These are phyloP conservation scores for Oithona nana DNA, from an alignment of 2,888 invertebrate genomes.

Conservation along the genomic window DNA sequence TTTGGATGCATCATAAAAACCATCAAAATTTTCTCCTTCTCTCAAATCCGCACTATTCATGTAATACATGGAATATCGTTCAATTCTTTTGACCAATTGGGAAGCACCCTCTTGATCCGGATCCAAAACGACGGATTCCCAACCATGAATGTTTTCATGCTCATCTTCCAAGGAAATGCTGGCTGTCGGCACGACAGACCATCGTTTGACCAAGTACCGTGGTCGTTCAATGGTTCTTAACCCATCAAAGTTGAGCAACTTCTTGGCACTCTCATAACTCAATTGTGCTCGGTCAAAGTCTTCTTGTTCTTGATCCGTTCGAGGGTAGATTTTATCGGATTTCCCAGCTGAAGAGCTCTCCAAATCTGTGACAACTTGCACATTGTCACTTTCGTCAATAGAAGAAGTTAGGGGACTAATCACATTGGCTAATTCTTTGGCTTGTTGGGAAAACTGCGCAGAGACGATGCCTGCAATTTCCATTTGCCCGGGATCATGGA, in stretches of 20 bases:
- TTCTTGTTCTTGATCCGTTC: neutral
- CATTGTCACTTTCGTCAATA: neutral
- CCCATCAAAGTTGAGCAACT: neutral
- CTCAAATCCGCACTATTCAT: slow-evolving; percentile 3
- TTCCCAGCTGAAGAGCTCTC: neutral
- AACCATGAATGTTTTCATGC: neutral
- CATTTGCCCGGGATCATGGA: slow-evolving; percentile 18
- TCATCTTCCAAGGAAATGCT: neutral
- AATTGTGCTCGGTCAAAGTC: neutral
- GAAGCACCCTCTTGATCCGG: neutral
- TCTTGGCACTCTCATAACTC: neutral
- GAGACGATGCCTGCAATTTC: slow-evolving; percentile 7
- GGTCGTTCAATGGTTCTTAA: neutral
- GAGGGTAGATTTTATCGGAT: neutral
- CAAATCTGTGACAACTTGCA: neutral
- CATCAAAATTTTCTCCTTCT: neutral
- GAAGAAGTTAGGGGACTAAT: neutral
- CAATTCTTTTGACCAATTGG: neutral
- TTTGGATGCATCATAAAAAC: neutral
- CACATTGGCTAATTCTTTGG: neutral
- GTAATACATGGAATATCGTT: slow-evolving; percentile 5
- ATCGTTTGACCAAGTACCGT: neutral
- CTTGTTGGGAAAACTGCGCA: neutral
- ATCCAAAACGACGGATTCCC: slow-evolving; percentile 7
- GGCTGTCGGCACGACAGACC: neutral